phyloP scores from a whole-genome alignment of 2,888 invertebrate species.

The Dryocosmus kuriphilus region DNA sequence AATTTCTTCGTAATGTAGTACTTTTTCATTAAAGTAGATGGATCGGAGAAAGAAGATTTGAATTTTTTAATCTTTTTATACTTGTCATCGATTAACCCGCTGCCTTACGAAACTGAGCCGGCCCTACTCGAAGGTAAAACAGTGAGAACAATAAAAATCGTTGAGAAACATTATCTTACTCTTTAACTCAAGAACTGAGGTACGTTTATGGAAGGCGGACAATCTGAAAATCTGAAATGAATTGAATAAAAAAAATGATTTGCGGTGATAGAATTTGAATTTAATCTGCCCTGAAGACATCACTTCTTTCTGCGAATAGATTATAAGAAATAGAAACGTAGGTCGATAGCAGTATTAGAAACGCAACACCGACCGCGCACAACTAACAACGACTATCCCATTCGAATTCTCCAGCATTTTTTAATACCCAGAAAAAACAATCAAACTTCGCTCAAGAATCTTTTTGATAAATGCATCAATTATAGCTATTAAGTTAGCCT shows the following conservation, averaged over 20 bases:
- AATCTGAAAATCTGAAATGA: constrained; percentile 39
- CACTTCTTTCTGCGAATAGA: constrained; percentile 36
- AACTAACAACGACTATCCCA: constrained; percentile 71
- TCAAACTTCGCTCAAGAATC: constrained; percentile 72
- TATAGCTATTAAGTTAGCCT: constrained; percentile 66
- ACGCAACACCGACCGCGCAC: constrained; percentile 68
- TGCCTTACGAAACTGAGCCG: constrained; percentile 40
- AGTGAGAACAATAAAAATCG: constrained; percentile 36
- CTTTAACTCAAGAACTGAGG: constrained; percentile 24
- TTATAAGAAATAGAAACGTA: constrained; percentile 16
- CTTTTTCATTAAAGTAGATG: constrained; percentile 13
- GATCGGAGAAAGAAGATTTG: constrained; percentile 49
- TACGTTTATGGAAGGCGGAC: constrained; percentile 21
- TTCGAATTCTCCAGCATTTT: constrained; percentile 68
- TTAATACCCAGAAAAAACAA: constrained; percentile 67
- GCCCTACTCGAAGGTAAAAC: constrained; percentile 42
- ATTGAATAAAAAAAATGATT: constrained; percentile 13
- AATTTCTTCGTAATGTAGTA: neutral
- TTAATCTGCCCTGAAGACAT: constrained; percentile 19
- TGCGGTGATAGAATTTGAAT: constrained; percentile 15
- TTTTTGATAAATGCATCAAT: constrained; percentile 66
- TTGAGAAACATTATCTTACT: constrained; percentile 25
- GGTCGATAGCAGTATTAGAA: constrained; percentile 33
- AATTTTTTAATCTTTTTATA: constrained; percentile 54
- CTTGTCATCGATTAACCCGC: constrained; percentile 38